phyloP scores from a whole-genome alignment of 2,113 vertebrate species.

The Petroica traversi region DNA sequence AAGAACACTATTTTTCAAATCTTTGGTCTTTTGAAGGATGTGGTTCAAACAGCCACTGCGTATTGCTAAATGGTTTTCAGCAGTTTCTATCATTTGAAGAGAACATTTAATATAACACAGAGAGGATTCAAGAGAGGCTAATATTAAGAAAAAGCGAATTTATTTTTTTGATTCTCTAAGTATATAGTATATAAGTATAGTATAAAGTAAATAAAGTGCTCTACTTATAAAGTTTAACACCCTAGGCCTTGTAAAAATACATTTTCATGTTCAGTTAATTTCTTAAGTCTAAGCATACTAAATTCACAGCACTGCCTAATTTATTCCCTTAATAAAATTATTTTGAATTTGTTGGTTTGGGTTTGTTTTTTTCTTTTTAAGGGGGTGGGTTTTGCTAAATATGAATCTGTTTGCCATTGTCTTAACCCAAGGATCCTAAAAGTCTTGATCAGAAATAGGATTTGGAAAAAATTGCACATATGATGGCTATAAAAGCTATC shows the following conservation, averaged over 20 bases:
- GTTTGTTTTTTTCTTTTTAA: background rate
- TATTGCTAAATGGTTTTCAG: background rate
- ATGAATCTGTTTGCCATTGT: constrained; percentile 39
- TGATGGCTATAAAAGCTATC: background rate
- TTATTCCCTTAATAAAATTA: constrained; percentile 29
- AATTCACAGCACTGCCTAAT: constrained; percentile 10
- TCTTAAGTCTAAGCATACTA: background rate
- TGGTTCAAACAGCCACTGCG: background rate
- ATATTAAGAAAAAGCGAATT: background rate
- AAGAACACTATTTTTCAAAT: background rate
- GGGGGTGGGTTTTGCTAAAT: background rate
- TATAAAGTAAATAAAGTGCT: background rate
- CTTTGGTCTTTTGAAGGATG: background rate
- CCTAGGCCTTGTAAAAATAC: background rate
- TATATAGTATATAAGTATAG: background rate
- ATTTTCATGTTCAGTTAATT: constrained; percentile 27
- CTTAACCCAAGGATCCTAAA: constrained; percentile 29
- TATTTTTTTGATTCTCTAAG: background rate
- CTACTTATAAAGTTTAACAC: background rate
- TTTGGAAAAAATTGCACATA: background rate
- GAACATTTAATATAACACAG: background rate
- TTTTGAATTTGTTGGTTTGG: background rate
- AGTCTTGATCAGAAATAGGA: background rate
- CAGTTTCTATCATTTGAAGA: background rate
- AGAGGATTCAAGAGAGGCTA: background rate